Percentiles rank a stretch among this genome's conserved stretches.
Conservation (phyloP, 35 echinoderm and acorn worm species). For the Strongylocentrotus purpuratus region DNA sequence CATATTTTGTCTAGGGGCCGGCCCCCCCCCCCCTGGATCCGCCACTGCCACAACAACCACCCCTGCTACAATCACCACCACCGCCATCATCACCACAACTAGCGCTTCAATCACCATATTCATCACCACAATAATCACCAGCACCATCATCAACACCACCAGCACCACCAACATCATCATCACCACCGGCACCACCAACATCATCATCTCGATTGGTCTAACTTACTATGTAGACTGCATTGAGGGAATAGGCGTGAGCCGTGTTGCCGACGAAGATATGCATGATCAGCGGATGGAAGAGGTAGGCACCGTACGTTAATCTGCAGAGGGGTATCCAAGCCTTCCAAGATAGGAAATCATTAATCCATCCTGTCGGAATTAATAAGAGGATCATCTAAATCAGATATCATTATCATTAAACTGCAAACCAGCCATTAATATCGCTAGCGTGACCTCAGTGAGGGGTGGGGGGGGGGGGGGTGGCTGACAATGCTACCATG, state of each 20-base stretch:
- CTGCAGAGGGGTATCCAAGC: slow-evolving; percentile 56
- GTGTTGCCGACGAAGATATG: background rate
- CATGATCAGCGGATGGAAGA: slow-evolving; percentile 55
- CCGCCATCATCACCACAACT: background rate
- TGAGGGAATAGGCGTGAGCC: background rate
- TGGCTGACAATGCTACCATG: no score
- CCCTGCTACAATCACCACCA: background rate
- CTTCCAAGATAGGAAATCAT: slow-evolving; percentile 54
- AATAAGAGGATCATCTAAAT: background rate
- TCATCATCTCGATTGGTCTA: background rate
- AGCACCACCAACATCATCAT: background rate
- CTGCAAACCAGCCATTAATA: no score
- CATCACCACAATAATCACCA: background rate
- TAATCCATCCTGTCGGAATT: slow-evolving; percentile 51
- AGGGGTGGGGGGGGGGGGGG: no score
- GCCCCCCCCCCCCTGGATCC: no score
- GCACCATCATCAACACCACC: background rate
- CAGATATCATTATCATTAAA: background rate
- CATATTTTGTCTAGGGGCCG: no score
- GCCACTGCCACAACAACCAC: background rate
- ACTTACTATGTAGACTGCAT: slow-evolving; percentile 42
- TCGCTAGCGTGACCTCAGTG: no score
- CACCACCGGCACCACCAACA: background rate
- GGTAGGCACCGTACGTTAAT: slow-evolving; percentile 57
- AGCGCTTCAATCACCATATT: background rate